Base-by-base conservation (phyloP, 2,888 invertebrate genomes). In the Agriopis leucophaearia region DNA sequence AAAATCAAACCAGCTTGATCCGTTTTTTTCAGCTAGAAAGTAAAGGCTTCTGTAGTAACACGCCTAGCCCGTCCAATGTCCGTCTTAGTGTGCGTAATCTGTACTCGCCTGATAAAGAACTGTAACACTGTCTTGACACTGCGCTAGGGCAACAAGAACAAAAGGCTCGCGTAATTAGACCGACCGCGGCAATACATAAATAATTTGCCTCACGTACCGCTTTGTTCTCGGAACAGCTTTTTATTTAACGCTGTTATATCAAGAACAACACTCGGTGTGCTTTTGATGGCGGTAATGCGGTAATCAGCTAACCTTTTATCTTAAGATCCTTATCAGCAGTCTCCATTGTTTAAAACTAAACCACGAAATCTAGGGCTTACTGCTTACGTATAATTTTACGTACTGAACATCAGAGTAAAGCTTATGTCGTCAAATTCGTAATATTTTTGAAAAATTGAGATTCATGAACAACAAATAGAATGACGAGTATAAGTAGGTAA, bases 191-290 rank as follows among this genome's bases (percentile, higher is more conserved):
- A 89, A 93, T 92, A 92, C 92, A 93, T 93, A 92, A 92, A 92
- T 92, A 92, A 93, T 93, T 93, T 92, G 90, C 89, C 89, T 88
- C 92, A 92, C 92, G 92, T 92, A 88, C 87, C 88, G 84, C 91
- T 92, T 93, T 93, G 92, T 91, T 91, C 88, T 73, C 71, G 82
- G 83, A 86, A 88, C 90, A 88, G 89, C 87, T 90, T 92, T 92
- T 91, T 91, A 92, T 92, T 91, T 90, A 90, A 90, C 86, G 85
- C 87, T 88, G 86, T 89, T 88, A 88, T 90, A 91, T 89, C 86
- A 88, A 88, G 89, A 89, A 89, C 85, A 90, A 86, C 91, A 90
- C 87, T 89, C 85, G 80, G 84, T 86, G 84, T 83, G 86, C 87
- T 88, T 86, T 88, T 90, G 88, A 90, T 88, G 85, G 82, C 81